Conservation (phyloP, 30 jellyfish, hydroid and myxozoan species). For the Chrysaora quinquecirrha region DNA sequence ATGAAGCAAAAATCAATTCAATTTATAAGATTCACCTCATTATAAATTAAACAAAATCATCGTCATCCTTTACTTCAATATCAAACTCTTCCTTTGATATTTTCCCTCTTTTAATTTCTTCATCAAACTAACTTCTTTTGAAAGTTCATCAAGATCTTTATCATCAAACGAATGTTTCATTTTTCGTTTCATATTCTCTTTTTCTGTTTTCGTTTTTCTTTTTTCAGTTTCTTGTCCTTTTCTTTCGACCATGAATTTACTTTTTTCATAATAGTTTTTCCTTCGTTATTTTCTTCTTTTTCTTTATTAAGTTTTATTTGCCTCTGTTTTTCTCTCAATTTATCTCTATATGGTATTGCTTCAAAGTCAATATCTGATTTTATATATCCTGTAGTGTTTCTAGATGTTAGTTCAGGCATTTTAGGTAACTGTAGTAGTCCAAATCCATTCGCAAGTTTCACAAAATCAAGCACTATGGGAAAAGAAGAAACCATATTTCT, state of each 20-base stretch:
- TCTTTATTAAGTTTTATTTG: constrained; percentile 36
- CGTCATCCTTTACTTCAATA: constrained; percentile 49
- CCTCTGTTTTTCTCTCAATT: constrained; percentile 77
- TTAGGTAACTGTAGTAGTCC: constrained; percentile 95
- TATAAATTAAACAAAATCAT: neutral
- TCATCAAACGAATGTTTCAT: constrained; percentile 66
- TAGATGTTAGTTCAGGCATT: constrained; percentile 94
- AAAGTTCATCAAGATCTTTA: constrained; percentile 81
- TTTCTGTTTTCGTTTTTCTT: constrained; percentile 40
- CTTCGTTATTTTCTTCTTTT: constrained; percentile 20
- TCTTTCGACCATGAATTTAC: constrained; percentile 66
- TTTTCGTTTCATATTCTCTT: constrained; percentile 65
- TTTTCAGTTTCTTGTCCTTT: constrained; percentile 49
- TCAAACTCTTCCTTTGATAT: constrained; percentile 85
- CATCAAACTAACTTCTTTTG: constrained; percentile 81
- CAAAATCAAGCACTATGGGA: constrained; percentile 77
- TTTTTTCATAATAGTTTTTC: neutral
- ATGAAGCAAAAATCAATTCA: too few species aligned
- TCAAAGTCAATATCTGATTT: constrained; percentile 54
- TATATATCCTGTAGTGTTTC: constrained; percentile 50
- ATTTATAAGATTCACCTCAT: too few species aligned
- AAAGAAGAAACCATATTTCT: too few species aligned
- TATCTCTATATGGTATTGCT: constrained; percentile 73
- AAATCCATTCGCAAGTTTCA: constrained; percentile 84
- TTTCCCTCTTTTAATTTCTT: constrained; percentile 84